Base-by-base conservation (phyloP, 1,140 invertebrate species). In the Dermatophagoides farinae region DNA sequence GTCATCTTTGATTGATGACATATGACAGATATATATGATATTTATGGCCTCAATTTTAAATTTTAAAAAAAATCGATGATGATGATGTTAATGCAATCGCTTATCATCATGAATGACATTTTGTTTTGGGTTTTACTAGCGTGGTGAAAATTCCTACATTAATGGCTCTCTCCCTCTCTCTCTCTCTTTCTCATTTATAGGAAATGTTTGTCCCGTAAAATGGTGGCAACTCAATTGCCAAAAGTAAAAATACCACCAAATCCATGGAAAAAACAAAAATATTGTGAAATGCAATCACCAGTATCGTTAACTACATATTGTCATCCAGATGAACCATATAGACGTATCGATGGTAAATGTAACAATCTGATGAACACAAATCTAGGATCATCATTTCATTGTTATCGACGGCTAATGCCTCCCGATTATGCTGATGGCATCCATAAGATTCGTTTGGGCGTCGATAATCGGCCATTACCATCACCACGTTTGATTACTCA, bases 351-450 rank as follows among this genome's bases (percentile, higher is more conserved):
- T 71, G 90, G 88, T 0, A 79, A 88, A 1, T 95, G 89, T 72
- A 93, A 88, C 61, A 95, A 93, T 70, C 72, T 90, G 41, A 76
- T 84, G 44, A 80, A 91, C 73, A 87, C 88, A 0, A 83, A 82
- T 0, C 90, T 87, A 86, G 89, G 90, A 0, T 79, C 85, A 18
- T 79, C 81, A 0, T 49, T 49, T 20, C 39, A 50, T 22, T 63
- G 62, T 65, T 74, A 71, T 61, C 76, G 76, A 57, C 69, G 82
- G 58, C 68, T 83, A 43, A 67, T 84, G 43, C 75, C 76, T 52
- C 75, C 82, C 1, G 74, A 72, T 65, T 85, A 84, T 68, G 71
- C 74, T 46, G 81, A 84, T 68, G 81, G 80, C 40, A 52, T 66
- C 12, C 58, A 61, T 11, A 11, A 14, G 22, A 37, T 47, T 12